Evolutionary conservation across 2,113 vertebrate genomes (phyloP), one percentile per base, ranked within the genome.

Genomic region (Mandrillus leucophaeus): DNA sequence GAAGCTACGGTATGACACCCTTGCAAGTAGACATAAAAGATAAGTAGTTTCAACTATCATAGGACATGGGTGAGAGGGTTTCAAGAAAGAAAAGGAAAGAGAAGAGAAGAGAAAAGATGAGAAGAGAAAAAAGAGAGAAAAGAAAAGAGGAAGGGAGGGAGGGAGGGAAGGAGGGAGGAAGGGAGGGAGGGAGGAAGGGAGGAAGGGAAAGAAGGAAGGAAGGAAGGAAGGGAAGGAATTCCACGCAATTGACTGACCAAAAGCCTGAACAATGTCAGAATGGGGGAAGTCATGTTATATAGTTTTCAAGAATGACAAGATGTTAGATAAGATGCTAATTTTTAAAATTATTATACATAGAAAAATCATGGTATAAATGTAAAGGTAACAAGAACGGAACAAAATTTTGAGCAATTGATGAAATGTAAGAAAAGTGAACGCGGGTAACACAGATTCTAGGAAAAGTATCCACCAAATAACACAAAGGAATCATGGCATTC

Each of bases 141-240:
- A 23, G 22, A 18, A 59, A 18, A 23, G 57, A 18, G 2, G 8
- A 61, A 20, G 7, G 22, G 23, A 59, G 52, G 17, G 17, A 55
- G 17, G 17, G 17, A 55, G 52, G 13, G 17, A 17, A 17, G 16
- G 16, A 17, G 5, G 4, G 4, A 17, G 16, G 50, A 1, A 52
- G 50, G 3, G 4, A 16, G 5, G 16, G 4, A 16, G 16, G 16
- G 50, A 52, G 1, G 16, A 52, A 8, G 43, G 14, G 5, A 16
- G 14, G 16, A 1, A 52, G 5, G 5, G 17, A 52, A 52, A 1
- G 52, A 52, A 17, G 16, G 1, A 52, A 6, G 16, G 50, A 6
- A 17, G 12, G 50, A 17, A 0, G 16, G 4, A 50, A 52, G 18
- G 52, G 17, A 55, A 55, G 12, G 14, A 93, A 27, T 76, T 43